Evolutionary conservation across 2,888 invertebrate species (phyloP), one percentile per base, ranked within the genome.

Genomic region (Hirtodrosophila confusa): DNA sequence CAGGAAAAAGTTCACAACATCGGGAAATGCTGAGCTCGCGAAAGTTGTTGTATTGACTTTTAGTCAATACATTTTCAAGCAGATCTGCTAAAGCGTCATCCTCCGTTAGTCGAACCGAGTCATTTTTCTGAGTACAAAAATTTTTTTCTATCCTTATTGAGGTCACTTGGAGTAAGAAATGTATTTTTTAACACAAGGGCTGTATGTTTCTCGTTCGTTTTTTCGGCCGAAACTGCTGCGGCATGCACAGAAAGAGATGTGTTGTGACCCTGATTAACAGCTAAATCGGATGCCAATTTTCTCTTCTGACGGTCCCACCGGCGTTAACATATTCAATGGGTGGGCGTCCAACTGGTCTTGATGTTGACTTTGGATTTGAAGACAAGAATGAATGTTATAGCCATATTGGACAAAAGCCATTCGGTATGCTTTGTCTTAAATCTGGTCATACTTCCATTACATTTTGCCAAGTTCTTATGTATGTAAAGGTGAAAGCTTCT

Each of bases 41-140:
- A 60, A 60, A 60, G 58, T 60, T 60, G 49, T 43, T 57, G 58
- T 51, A 60, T 27, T 51, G 51, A 39, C 35, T 60, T n/a, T 58
- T 48, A 11, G 24, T 44, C 29, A 54, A 54, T 44, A 44, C 44
- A 44, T 44, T 54, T 54, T 58, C 45, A 45, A 51, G 50, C 27
- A 57, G 56, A 49, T 24, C 48, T 48, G 55, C 56, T 48, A 57
- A 48, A 41, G 48, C 48, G 3, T 57, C 56, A 57, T 57, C 48
- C 56, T 17, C 1, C 17, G 17, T 17, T 17, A 17, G 17, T 17
- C 17, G 17, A 17, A 48, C 40, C 33, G 47, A 48, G 23, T 41
- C 24, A 29, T 40, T 45, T 35, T 43, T 43, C 31, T 5, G 37
- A 24, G 27, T 43, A 43, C 35, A 53, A 53, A 23, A 7, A 45